These are phyloP conservation scores for Rhopalosiphum padi DNA, from an alignment of 1,140 invertebrate genomes.

Conservation along the genomic window DNA sequence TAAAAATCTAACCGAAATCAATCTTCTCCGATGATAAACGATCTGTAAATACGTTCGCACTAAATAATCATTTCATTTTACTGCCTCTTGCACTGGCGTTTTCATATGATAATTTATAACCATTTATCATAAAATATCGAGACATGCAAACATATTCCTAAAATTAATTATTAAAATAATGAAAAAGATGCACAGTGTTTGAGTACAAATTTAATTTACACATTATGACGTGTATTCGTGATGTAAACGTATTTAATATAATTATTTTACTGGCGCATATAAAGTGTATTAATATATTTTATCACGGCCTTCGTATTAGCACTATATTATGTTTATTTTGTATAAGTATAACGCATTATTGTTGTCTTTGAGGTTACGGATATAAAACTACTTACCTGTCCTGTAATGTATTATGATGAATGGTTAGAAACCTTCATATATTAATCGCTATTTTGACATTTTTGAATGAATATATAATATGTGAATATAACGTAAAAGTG, in stretches of 20 bases:
- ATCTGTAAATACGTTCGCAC: background rate
- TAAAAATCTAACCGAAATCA: background rate
- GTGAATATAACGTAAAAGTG: background rate
- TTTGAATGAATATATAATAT: background rate
- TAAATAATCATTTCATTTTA: slow-evolving; percentile 4
- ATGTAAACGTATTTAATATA: background rate
- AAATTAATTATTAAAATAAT: background rate
- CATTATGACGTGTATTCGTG: background rate
- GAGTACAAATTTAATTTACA: too few relatives aligned
- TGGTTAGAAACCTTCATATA: background rate
- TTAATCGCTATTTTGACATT: background rate
- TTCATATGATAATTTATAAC: background rate
- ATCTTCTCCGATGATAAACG: background rate
- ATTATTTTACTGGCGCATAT: background rate
- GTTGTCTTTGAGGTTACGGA: background rate
- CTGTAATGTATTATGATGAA: background rate
- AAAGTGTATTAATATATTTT: background rate
- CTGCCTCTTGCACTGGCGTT: background rate
- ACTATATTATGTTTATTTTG: background rate
- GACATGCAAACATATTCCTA: background rate
- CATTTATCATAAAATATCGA: background rate
- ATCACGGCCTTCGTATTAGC: background rate
- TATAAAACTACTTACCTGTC: background rate
- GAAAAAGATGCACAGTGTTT: background rate
- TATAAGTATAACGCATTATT: background rate